Evolutionary conservation across 2,888 invertebrate genomes (phyloP), one percentile per base, ranked within the genome.

Genomic region (Plutella xylostella): DNA sequence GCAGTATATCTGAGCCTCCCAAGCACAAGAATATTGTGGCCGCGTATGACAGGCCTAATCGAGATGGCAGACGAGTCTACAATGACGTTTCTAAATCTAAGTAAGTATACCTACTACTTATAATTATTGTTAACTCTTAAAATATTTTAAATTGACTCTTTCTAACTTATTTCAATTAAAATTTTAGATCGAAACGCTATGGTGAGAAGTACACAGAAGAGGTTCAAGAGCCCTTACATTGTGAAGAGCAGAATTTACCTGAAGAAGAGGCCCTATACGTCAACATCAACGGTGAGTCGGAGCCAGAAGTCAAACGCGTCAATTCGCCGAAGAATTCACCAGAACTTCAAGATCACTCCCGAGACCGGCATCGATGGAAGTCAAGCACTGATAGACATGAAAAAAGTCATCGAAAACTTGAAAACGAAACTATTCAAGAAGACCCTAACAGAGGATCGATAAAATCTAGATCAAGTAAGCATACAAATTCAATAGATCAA

Each of bases 1-100:
- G 78, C 49, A 79, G 78, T 57, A 61, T 71, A 47, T 79, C 79
- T 1, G 79, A 74, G 51, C 77, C 78, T 41, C 70, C 73, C 17
- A 77, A 72, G 15, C 25, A 39, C 17, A 39, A 25, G 19, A 22
- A 40, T 5, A 40, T n/a, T 11, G 17, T 12, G 11, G 14, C 25
- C n/a, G 14, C 40, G 15, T 9, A n/a, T 3, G 40, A 22, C 17
- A 21, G 14, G 17, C 25, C 7, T 3, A 9, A 14, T 40, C 25
- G 25, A 40, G 40, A 40, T 17, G 15, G 18, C 40, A 17, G 18
- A 7, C 40, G 25, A 37, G 11, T 19, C 37, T 37, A 18, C 37
- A 9, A 18, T 37, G 20, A 19, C 37, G 6, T 37, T n/a, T 18
- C n/a, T n/a, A n/a, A n/a, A n/a, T 20, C 37, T 19, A 37, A 37